Evolutionary conservation across 2,888 invertebrate genomes (phyloP).

Genomic region (Eupithecia exiguata): DNA sequence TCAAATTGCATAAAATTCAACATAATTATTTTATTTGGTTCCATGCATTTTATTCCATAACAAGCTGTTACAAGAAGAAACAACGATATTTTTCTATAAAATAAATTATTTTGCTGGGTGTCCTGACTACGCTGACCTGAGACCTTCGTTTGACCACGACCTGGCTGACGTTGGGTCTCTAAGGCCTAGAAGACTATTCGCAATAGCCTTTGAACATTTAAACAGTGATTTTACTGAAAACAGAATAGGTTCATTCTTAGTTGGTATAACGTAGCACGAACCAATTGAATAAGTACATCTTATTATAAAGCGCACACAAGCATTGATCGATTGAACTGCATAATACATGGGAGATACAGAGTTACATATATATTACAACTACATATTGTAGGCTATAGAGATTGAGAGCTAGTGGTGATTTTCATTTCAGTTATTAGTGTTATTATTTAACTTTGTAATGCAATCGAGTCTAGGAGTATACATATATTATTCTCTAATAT

Average conservation of each 20-base stretch:
- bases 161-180: neutral
- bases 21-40: no score
- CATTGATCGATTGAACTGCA: constrained; percentile 30
- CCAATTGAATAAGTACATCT: constrained; percentile 54
- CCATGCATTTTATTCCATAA: no score
- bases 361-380: neutral
- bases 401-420: neutral
- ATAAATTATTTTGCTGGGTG: no score
- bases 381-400: neutral
- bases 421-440: neutral
- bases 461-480: no score
- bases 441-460: neutral
- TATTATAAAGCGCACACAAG: constrained; percentile 38
- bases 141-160: neutral
- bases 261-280: constrained; percentile 58
- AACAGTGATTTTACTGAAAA: neutral
- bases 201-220: no score
- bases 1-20: no score
- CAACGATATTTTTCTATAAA: neutral
- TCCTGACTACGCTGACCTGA: neutral
- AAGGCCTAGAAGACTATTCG: neutral
- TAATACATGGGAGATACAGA: constrained; percentile 30
- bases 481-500: no score
- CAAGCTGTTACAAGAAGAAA: neutral
- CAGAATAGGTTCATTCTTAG: constrained; percentile 39